These are phyloP conservation scores for Ammospiza caudacuta DNA, from an alignment of 2,113 vertebrate species.

Conservation along the genomic window DNA sequence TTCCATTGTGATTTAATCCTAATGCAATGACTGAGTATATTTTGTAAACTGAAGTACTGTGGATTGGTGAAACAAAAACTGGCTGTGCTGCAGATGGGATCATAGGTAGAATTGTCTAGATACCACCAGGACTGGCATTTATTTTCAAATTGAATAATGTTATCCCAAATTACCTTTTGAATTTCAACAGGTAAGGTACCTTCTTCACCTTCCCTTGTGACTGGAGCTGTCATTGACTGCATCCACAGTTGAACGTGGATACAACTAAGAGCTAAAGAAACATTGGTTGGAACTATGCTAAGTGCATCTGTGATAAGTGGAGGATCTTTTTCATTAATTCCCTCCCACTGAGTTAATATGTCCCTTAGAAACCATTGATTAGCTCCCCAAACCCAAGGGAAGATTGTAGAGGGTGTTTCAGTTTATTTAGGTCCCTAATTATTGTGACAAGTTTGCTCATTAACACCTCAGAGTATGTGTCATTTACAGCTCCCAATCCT, in stretches of 20 bases:
- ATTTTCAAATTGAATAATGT: neutral
- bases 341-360: neutral
- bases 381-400: neutral
- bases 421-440: neutral
- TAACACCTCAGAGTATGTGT: neutral
- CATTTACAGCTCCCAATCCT: neutral
- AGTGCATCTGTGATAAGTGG: neutral
- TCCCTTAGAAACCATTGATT: neutral
- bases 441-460: neutral
- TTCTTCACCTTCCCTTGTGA: neutral
- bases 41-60: neutral
- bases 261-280: neutral
- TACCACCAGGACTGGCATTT: neutral
- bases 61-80: neutral
- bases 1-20: neutral
- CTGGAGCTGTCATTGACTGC: neutral
- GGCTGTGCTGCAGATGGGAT: neutral
- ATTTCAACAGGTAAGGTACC: neutral
- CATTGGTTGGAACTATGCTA: rapidly evolving
- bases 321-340: neutral
- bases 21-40: neutral
- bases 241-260: neutral
- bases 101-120: no score
- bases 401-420: neutral
- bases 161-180: neutral